These are phyloP conservation scores for Acleris emargana DNA, from an alignment of 2,888 invertebrate species.

Conservation along the genomic window DNA sequence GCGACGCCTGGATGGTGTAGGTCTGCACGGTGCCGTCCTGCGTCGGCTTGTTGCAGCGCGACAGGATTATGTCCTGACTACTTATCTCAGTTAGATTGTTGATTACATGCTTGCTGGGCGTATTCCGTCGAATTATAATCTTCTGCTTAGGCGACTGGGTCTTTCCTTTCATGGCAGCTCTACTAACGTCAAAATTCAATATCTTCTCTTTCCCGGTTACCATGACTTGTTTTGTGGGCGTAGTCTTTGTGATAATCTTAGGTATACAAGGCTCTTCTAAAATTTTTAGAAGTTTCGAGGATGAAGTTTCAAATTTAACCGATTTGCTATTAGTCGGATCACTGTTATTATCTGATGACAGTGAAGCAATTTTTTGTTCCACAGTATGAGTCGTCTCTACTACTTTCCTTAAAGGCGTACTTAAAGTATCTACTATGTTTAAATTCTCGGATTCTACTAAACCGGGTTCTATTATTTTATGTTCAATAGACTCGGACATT, in stretches of 20 bases:
- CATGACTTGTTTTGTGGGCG: conserved; percentile 61
- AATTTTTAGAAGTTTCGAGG: conserved; percentile 83
- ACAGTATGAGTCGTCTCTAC: conserved; percentile 12
- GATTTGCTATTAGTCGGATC: conserved; percentile 53
- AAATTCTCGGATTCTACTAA: conserved; percentile 49
- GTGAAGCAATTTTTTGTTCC: conserved; percentile 57
- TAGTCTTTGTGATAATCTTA: conserved; percentile 57
- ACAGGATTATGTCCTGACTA: conserved; percentile 70
- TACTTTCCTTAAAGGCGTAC: not conserved
- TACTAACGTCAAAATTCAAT: conserved; percentile 74
- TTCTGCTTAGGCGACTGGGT: conserved; percentile 67
- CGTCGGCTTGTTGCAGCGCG: conserved; percentile 59
- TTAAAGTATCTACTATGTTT: conserved; percentile 39
- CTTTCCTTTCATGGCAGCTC: conserved; percentile 63
- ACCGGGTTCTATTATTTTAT: conserved; percentile 61
- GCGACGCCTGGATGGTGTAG: conserved; percentile 71
- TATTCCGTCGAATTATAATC: conserved; percentile 74
- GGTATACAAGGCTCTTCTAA: conserved; percentile 76
- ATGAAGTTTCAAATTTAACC: conserved; percentile 65
- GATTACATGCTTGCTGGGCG: conserved; percentile 61
- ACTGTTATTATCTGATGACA: conserved; percentile 55
- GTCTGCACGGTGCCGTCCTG: conserved; percentile 72
- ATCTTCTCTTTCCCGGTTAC: conserved; percentile 73
- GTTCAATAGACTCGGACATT: conserved; percentile 77
- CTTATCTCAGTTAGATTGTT: conserved; percentile 64